Conservation (phyloP, 2,797 vertebrate species). For the Crypturellus tataupa region DNA sequence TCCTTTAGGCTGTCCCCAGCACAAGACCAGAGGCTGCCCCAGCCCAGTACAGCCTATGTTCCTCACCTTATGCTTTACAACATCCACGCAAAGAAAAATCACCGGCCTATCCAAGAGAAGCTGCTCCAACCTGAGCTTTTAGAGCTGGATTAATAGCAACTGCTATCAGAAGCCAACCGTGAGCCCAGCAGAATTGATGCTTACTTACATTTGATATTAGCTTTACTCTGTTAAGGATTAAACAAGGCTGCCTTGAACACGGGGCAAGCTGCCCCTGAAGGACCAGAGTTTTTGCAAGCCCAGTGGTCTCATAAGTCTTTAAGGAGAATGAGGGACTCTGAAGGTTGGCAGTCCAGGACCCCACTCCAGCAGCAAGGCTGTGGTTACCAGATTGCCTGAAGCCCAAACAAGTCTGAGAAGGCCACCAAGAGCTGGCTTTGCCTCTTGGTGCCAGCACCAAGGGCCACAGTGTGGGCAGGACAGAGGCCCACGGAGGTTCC, state of each 20-base stretch:
- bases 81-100: background rate
- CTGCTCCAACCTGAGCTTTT: background rate
- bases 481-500: background rate
- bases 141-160: background rate
- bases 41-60: background rate
- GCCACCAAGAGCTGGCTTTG: background rate
- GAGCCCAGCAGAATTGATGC: background rate
- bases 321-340: background rate
- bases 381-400: background rate
- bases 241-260: background rate
- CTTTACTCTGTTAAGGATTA: background rate
- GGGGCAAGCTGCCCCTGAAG: background rate
- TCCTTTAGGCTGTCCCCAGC: background rate
- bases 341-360: background rate
- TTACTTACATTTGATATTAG: background rate
- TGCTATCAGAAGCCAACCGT: background rate
- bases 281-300: background rate
- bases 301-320: background rate
- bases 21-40: background rate
- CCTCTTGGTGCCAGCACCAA: background rate
- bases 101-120: background rate
- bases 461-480: background rate
- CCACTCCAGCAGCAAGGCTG: background rate
- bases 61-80: background rate
- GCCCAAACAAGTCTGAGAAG: background rate